Conservation (phyloP, 1,140 invertebrate species). For the Brachionus rubens region DNA sequence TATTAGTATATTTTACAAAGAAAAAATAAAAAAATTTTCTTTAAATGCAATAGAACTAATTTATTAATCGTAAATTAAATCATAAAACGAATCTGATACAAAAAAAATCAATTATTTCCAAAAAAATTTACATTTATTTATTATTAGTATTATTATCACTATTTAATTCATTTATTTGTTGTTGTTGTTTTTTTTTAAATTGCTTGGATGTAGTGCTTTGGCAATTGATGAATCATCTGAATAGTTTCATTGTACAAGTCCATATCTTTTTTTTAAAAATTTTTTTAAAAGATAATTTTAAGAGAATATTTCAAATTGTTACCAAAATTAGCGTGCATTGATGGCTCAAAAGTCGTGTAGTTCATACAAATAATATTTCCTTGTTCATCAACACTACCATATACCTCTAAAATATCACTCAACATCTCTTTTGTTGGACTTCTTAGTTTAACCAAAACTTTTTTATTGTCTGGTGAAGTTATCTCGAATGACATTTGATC, state of each 20-base stretch:
- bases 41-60: no score
- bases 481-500: constrained; percentile 45
- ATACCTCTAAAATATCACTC: constrained; percentile 37
- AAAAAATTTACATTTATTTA: no score
- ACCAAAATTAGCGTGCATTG: constrained; percentile 8
- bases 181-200: neutral
- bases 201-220: constrained; percentile 39
- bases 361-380: constrained; percentile 42
- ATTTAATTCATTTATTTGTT: no score
- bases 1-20: no score
- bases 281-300: neutral
- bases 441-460: constrained; percentile 24
- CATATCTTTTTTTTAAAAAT: constrained; percentile 21
- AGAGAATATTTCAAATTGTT: neutral
- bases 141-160: no score
- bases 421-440: constrained; percentile 29
- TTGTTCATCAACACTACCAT: constrained; percentile 45
- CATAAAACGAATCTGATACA: no score
- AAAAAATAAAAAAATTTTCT: no score
- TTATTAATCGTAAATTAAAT: no score
- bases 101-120: no score
- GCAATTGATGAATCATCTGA: constrained; percentile 42
- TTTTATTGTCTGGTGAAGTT: neutral
- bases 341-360: constrained; percentile 42
- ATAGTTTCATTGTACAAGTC: constrained; percentile 41